These are phyloP conservation scores for Brassicogethes aeneus DNA, from an alignment of 2,888 invertebrate species.

Conservation along the genomic window DNA sequence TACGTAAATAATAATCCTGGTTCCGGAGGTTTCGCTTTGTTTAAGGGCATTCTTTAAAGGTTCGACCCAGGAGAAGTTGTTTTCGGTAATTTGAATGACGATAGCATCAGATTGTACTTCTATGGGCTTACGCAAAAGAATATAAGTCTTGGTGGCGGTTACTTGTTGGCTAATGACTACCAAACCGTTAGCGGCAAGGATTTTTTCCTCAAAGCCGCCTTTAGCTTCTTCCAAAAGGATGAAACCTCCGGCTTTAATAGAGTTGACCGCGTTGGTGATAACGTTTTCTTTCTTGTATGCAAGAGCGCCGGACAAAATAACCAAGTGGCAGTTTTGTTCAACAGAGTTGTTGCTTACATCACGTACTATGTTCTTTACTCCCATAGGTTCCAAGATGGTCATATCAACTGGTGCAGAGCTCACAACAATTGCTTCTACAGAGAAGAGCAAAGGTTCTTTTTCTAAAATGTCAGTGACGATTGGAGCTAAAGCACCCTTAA, in stretches of 20 bases:
- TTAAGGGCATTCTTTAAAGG: conserved; percentile 66
- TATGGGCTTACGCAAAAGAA: conserved; percentile 54
- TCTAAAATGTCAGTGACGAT: conserved; percentile 54
- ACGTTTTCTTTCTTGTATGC: conserved; percentile 44
- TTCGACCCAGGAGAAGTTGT: conserved; percentile 73
- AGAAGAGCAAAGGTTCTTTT: conserved; percentile 67
- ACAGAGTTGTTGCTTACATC: conserved; percentile 51
- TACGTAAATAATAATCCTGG: conserved; percentile 59
- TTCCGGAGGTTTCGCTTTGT: conserved; percentile 50
- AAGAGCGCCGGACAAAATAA: conserved; percentile 57
- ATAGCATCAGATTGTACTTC: conserved; percentile 35
- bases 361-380: conserved; percentile 56
- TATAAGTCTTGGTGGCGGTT: conserved; percentile 54
- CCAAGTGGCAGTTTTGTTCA: conserved; percentile 60
- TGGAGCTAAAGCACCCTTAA: conserved; percentile 58
- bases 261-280: conserved; percentile 50
- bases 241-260: conserved; percentile 61
- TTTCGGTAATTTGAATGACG: conserved; percentile 61
- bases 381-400: conserved; percentile 48
- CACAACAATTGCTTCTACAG: conserved; percentile 40
- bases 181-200: conserved; percentile 40
- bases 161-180: conserved; percentile 53
- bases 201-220: conserved; percentile 37
- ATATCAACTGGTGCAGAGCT: conserved; percentile 45
- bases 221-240: conserved; percentile 64